Evolutionary conservation across 2,888 invertebrate species (phyloP).

Genomic region (Sarcophaga caerulescens): DNA sequence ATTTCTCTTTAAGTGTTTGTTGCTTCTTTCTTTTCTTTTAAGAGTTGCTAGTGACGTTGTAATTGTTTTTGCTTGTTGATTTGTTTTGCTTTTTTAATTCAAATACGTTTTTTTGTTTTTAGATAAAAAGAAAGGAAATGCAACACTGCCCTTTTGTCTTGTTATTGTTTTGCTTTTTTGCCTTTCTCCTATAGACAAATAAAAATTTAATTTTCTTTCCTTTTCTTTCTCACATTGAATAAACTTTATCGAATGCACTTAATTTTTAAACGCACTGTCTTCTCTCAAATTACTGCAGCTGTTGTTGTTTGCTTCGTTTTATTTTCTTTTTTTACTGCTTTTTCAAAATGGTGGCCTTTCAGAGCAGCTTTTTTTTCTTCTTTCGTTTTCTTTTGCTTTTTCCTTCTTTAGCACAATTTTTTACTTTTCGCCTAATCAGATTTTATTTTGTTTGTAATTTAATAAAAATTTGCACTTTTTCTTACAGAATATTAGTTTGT

Average conservation of each 20-base stretch:
- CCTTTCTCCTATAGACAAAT: constrained; percentile 9
- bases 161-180: constrained; percentile 9
- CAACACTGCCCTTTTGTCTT: constrained; percentile 17
- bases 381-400: constrained; percentile 23
- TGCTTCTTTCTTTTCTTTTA: not conserved
- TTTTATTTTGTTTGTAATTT: constrained; percentile 45
- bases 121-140: constrained; percentile 15
- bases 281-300: constrained; percentile 69
- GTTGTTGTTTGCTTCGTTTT: constrained; percentile 52
- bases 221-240: not conserved
- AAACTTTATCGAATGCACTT: too few species aligned
- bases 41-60: not conserved
- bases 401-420: constrained; percentile 26
- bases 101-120: not conserved
- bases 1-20: not conserved
- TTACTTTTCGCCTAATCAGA: not conserved
- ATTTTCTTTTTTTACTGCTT: constrained; percentile 49
- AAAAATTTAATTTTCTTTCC: not conserved
- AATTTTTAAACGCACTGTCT: constrained; percentile 37
- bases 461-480: constrained; percentile 41
- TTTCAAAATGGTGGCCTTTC: constrained; percentile 68
- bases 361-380: constrained; percentile 1
- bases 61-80: constrained; percentile 18
- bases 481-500: not conserved
- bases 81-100: not conserved